Conservation (phyloP, 35 echinoderm and acorn worm genomes). For the Apostichopus californicus region DNA sequence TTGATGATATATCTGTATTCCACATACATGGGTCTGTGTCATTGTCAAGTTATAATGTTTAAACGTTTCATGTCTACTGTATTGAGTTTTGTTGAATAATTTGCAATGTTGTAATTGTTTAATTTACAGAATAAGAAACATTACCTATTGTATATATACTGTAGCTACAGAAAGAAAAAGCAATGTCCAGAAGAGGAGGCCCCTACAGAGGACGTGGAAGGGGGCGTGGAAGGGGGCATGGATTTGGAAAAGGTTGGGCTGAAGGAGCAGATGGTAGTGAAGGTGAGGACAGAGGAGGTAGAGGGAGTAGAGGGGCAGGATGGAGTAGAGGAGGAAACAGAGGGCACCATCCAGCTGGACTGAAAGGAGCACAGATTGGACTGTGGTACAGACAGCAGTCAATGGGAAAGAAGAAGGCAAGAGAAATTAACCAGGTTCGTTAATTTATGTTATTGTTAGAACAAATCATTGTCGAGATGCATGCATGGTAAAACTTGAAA, state of each 20-base stretch:
- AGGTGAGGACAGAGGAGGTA: neutral
- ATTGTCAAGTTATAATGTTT: too few relatives aligned
- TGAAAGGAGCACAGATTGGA: conserved; percentile 85
- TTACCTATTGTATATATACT: neutral
- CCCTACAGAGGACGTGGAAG: conserved; percentile 16
- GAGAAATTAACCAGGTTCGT: conserved; percentile 60
- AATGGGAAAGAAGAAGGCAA: conserved; percentile 52
- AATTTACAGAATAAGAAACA: neutral
- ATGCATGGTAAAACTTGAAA: too few relatives aligned
- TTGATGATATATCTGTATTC: too few relatives aligned
- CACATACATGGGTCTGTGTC: too few relatives aligned
- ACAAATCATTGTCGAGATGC: too few relatives aligned
- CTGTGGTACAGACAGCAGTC: conserved; percentile 82
- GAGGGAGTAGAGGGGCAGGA: conserved; percentile 28
- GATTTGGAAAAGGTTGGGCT: conserved; percentile 8
- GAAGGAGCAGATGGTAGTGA: conserved; percentile 47
- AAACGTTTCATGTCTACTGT: too few relatives aligned
- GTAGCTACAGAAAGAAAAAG: neutral
- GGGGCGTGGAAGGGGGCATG: conserved; percentile 2
- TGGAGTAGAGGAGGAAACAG: conserved; percentile 51
- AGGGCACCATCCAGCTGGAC: conserved; percentile 65
- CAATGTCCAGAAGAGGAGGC: conserved; percentile 52
- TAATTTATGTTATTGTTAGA: neutral
- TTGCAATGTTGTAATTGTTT: too few relatives aligned
- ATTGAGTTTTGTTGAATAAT: too few relatives aligned